These are phyloP conservation scores for Hyposoter didymator DNA, from an alignment of 2,888 invertebrate species.

Conservation along the genomic window DNA sequence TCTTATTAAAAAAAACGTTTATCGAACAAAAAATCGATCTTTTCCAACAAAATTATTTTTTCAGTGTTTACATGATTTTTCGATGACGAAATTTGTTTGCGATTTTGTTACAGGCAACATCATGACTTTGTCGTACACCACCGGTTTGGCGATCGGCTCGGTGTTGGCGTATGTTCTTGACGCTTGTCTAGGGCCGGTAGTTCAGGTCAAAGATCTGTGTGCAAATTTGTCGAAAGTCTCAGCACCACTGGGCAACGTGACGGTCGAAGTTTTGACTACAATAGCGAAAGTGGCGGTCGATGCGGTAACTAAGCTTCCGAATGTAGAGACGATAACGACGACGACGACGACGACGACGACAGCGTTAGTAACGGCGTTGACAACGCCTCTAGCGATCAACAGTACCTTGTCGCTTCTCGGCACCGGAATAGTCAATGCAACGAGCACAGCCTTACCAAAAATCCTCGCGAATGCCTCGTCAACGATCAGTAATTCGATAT, in stretches of 20 bases:
- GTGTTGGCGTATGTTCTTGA: constrained; percentile 93
- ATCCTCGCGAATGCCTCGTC: constrained; percentile 75
- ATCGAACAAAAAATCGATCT: too few species aligned
- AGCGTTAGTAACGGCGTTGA: constrained; percentile 72
- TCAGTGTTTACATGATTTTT: not conserved
- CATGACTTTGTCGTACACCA: constrained; percentile 96
- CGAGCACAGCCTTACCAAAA: constrained; percentile 76
- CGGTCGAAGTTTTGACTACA: constrained; percentile 74
- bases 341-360: constrained; percentile 56
- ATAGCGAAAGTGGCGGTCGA: constrained; percentile 73
- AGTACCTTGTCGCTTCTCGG: constrained; percentile 73
- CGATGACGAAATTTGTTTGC: not conserved
- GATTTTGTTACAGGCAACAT: constrained; percentile 89
- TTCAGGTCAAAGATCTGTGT: constrained; percentile 81
- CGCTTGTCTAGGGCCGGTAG: constrained; percentile 79
- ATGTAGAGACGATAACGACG: constrained; percentile 68
- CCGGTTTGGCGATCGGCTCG: constrained; percentile 94
- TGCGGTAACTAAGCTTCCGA: constrained; percentile 74
- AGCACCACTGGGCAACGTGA: constrained; percentile 71
- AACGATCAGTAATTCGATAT: constrained; percentile 76
- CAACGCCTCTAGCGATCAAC: constrained; percentile 75
- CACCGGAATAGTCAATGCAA: constrained; percentile 70
- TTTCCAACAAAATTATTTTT: too few species aligned
- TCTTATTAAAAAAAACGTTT: too few species aligned
- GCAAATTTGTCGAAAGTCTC: constrained; percentile 71